Base-by-base conservation (phyloP, 2,113 vertebrate genomes). In the Marmota flaviventris region DNA sequence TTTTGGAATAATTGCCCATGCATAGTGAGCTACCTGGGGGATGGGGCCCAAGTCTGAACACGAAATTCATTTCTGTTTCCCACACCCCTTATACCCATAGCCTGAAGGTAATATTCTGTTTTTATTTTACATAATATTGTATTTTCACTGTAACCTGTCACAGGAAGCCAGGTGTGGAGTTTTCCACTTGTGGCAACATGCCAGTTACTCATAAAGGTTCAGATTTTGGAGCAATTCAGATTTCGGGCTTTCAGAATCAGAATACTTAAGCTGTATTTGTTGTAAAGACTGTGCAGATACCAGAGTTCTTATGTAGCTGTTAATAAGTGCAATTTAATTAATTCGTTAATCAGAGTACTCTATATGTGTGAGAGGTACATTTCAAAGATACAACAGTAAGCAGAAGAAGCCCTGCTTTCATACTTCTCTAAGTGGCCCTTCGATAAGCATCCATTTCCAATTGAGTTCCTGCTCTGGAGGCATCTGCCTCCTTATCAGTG, bases 211-310 rank as follows among this genome's bases (percentile, higher is more conserved):
- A 48, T 24, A 70, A 91, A 45, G 12, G 58, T 82, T 72, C 89
- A 25, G 3, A 42, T 61, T 24, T 39, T 76, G n/a, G 37, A 22
- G 25, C 34, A 56, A 45, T 39, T 63, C 53, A 42, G 7, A 17
- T 25, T 58, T 39, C 2, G 4, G 16, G 77, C 53, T 72, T 61
- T 72, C 65, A 17, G 65, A 75, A 42, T 20, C 27, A 6, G 32
- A 58, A 39, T 45, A 67, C 7, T 75, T 67, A 82, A 67, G 22
- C 14, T 16, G 4, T 45, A 27, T 42, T 70, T 63, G 8, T 82
- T 63, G 63, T 56, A 12, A n/a, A 89, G n/a, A 70, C 34, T 82
- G 18, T 96, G 67, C 79, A 92, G 85, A 94, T n/a, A 53, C 14
- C 25, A 76, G 29, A 69, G 56, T 85, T 61, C 75, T 96, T 75